These are phyloP conservation scores for Epizoanthus stellaris DNA, from an alignment of 92 coral and sea anemone genomes.

Conservation along the genomic window DNA sequence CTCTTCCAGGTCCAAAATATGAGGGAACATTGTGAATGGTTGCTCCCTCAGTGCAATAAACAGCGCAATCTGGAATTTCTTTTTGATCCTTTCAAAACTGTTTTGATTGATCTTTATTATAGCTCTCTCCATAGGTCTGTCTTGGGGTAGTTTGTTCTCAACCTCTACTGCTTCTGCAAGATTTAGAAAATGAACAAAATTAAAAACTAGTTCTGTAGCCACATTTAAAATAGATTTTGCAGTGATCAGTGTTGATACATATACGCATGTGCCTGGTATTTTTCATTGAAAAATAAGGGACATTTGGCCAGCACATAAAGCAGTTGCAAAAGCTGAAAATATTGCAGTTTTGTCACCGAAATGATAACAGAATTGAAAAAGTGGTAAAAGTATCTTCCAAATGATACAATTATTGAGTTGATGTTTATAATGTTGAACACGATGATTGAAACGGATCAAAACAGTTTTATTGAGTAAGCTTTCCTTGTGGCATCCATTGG, in stretches of 20 bases:
- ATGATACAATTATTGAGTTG: slow-evolving; percentile 27
- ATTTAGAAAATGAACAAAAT: slow-evolving; percentile 29
- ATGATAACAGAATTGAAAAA: slow-evolving; percentile 26
- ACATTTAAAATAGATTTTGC: too few species aligned
- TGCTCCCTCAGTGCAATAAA: slow-evolving; percentile 57
- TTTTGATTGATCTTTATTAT: slow-evolving; percentile 22
- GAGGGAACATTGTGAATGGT: slow-evolving; percentile 48
- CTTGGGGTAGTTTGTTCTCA: slow-evolving; percentile 29
- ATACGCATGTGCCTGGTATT: too few species aligned
- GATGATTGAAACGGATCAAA: background rate
- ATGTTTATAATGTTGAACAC: slow-evolving; percentile 1
- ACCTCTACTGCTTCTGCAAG: slow-evolving; percentile 23
- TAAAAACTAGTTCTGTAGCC: too few species aligned
- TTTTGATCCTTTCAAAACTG: slow-evolving; percentile 37
- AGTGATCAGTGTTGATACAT: too few species aligned
- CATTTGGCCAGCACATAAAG: background rate
- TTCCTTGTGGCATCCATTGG: slow-evolving; percentile 8
- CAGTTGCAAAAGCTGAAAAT: slow-evolving; percentile 7
- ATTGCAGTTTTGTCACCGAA: slow-evolving; percentile 1
- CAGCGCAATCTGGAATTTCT: slow-evolving; percentile 48
- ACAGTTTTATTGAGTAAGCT: slow-evolving; percentile 7
- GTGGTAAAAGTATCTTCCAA: slow-evolving; percentile 1
- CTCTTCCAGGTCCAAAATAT: slow-evolving; percentile 49
- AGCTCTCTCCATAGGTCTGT: slow-evolving; percentile 14
- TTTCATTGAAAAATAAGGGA: background rate